Evolutionary conservation across 2,797 vertebrate species (phyloP).

Genomic region (Natrix natrix): DNA sequence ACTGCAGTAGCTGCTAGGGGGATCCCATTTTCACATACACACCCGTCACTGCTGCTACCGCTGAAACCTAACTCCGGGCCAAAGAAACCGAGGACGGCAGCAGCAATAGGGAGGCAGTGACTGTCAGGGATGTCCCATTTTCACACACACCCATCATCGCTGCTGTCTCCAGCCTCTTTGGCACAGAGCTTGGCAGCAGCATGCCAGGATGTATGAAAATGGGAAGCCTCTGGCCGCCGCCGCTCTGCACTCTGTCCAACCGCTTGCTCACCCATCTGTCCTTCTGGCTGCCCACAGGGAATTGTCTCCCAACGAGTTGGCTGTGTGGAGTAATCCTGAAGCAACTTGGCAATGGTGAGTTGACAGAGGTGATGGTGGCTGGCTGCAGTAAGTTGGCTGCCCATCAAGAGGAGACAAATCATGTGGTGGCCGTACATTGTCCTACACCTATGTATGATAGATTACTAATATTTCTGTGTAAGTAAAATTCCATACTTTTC

Average conservation of each 20-base stretch:
- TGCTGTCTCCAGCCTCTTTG: background rate
- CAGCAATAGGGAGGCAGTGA: background rate
- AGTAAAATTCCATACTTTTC: slow-evolving; percentile 55
- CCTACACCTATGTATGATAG: background rate
- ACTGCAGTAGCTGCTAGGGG: background rate
- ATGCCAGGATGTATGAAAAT: background rate
- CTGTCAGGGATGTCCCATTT: background rate
- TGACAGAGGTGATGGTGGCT: background rate
- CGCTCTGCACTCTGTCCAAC: background rate
- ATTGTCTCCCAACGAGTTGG: background rate
- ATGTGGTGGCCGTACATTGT: background rate
- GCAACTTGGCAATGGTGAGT: background rate
- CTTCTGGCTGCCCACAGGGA: background rate
- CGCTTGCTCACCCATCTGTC: background rate
- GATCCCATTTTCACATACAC: background rate
- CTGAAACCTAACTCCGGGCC: background rate
- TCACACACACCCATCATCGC: background rate
- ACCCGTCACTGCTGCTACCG: accelerated
- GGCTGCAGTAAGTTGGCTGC: background rate
- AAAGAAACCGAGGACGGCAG: background rate
- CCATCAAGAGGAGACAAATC: background rate
- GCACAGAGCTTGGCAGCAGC: background rate
- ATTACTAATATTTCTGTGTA: slow-evolving; percentile 44
- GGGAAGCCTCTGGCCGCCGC: background rate
- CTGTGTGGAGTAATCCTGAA: background rate